Evolutionary conservation across 2,888 invertebrate genomes (phyloP).

Genomic region (Nudaria mundana): DNA sequence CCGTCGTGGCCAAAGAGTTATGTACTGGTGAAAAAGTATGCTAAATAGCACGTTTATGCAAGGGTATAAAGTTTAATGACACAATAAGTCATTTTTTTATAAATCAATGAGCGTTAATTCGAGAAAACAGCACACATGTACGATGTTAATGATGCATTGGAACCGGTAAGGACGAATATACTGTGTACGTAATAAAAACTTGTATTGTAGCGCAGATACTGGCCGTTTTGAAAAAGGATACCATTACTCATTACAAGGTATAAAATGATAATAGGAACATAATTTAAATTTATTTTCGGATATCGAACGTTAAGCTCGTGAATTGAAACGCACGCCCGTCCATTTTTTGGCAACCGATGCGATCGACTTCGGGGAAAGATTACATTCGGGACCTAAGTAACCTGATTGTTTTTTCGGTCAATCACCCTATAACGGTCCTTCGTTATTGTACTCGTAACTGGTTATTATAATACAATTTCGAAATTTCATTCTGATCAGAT

Average conservation of each 20-base stretch:
- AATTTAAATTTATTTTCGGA: conserved; percentile 56
- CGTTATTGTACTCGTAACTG: conserved; percentile 56
- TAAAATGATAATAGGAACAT: conserved; percentile 59
- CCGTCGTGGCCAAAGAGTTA: too few species aligned
- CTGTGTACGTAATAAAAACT: conserved; percentile 55
- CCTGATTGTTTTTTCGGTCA: conserved; percentile 76
- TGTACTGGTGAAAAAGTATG: background rate
- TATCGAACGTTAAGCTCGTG: conserved; percentile 46
- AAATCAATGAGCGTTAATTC: conserved; percentile 50
- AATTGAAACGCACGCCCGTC: conserved; percentile 38
- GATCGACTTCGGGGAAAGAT: conserved; percentile 72
- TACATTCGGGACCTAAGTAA: conserved; percentile 71
- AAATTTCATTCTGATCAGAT: conserved; percentile 28
- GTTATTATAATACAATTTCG: conserved; percentile 47
- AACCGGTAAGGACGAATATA: conserved; percentile 52
- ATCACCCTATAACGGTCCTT: conserved; percentile 53
- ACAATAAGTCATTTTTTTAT: conserved; percentile 52
- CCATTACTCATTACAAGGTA: conserved; percentile 67
- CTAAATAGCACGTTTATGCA: conserved; percentile 5
- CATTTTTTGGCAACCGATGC: conserved; percentile 71
- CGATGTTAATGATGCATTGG: conserved; percentile 58
- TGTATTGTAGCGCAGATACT: conserved; percentile 40
- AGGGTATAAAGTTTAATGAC: conserved; percentile 38
- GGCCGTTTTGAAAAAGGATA: conserved; percentile 59
- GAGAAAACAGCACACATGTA: conserved; percentile 41